Evolutionary conservation across 2,797 vertebrate species (phyloP).

Genomic region (Sebastes itinus): DNA sequence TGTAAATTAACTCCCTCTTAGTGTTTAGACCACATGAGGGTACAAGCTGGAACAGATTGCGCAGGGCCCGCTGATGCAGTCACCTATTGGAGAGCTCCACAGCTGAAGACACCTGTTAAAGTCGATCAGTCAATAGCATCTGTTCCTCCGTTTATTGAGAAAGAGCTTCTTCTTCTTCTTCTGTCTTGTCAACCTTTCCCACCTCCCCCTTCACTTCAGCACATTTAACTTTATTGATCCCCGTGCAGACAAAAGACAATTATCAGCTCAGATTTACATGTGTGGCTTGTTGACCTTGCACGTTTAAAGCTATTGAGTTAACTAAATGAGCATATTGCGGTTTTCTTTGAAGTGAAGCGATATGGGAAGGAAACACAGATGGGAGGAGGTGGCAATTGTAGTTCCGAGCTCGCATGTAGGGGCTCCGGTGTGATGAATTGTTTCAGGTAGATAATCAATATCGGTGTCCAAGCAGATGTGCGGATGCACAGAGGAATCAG

Average conservation of each 20-base stretch:
- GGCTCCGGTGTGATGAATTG: constrained; percentile 39
- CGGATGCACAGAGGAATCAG: constrained; percentile 21
- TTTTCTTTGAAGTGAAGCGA: constrained; percentile 85
- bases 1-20: constrained; percentile 76
- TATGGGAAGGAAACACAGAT: constrained; percentile 60
- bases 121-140: constrained; percentile 68
- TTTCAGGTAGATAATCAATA: constrained; percentile 52
- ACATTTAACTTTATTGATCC: constrained; percentile 92
- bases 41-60: constrained; percentile 62
- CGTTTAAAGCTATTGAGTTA: constrained; percentile 90
- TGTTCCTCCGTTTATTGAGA: constrained; percentile 48
- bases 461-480: constrained; percentile 11
- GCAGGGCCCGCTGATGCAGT: constrained; percentile 35
- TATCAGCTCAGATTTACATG: constrained; percentile 92
- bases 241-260: constrained; percentile 87
- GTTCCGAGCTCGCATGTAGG: background rate
- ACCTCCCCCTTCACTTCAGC: constrained; percentile 68
- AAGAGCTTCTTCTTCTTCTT: constrained; percentile 21
- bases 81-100: constrained; percentile 53
- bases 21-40: constrained; percentile 60
- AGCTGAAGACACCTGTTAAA: constrained; percentile 65
- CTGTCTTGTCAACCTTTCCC: constrained; percentile 59
- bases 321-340: constrained; percentile 88
- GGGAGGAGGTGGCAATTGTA: background rate
- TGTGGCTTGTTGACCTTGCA: constrained; percentile 88